phyloP scores from a whole-genome alignment of 1,140 invertebrate genomes.

The Hypothenemus hampei region DNA sequence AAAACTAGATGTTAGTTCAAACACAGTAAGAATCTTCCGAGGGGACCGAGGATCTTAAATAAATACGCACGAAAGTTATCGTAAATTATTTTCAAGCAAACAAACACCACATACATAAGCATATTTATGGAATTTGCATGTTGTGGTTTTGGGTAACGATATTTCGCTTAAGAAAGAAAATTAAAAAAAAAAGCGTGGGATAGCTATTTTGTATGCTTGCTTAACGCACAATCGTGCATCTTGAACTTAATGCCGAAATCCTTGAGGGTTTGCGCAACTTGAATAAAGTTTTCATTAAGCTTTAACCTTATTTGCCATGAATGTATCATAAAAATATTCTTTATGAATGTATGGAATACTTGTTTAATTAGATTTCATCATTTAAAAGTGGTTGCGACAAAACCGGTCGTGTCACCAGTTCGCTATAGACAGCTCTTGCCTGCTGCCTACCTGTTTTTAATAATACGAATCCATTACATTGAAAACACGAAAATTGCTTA shows the following conservation, averaged over 20 bases:
- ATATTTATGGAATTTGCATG: background rate
- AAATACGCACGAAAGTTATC: background rate
- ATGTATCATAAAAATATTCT: conserved; percentile 1
- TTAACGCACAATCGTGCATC: background rate
- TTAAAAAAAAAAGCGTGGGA: too few species aligned
- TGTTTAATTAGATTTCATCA: conserved; percentile 8
- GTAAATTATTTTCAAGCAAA: background rate
- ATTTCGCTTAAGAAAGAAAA: background rate
- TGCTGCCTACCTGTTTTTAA: conserved; percentile 1
- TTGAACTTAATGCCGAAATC: background rate
- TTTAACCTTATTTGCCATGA: background rate
- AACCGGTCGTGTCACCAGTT: conserved; percentile 4
- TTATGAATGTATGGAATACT: conserved; percentile 1
- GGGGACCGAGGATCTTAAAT: background rate
- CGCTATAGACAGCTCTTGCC: background rate
- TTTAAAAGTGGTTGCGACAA: conserved; percentile 3
- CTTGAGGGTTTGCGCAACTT: background rate
- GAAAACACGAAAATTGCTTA: background rate
- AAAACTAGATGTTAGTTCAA: background rate
- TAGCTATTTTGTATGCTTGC: too few species aligned
- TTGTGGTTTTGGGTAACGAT: background rate
- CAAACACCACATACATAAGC: background rate
- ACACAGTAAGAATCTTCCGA: background rate
- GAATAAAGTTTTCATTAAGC: conserved; percentile 1
- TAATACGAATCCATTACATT: conserved; percentile 3